Percentiles rank a stretch among this genome's conserved stretches.
Evolutionary conservation across 2,113 vertebrate species (phyloP).

Genomic region (Meles meles): DNA sequence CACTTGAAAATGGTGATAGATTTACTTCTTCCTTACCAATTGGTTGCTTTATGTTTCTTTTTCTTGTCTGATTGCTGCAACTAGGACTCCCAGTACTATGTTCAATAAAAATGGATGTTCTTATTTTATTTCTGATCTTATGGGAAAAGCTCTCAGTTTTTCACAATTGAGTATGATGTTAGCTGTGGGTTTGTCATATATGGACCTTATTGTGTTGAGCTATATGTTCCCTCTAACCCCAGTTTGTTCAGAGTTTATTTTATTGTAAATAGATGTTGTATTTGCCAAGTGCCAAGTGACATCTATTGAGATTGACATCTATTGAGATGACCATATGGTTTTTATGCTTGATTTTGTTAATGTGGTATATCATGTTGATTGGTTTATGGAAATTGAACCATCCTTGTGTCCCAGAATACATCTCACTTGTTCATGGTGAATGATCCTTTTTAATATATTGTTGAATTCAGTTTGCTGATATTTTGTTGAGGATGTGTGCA

Average conservation of each 20-base stretch:
- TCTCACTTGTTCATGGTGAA: background rate
- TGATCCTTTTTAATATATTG: background rate
- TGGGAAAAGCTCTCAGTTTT: background rate
- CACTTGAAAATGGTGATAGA: background rate
- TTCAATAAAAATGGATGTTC: background rate
- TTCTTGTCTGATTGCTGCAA: background rate
- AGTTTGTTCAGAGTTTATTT: background rate
- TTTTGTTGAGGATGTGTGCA: background rate
- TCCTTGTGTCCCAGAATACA: background rate
- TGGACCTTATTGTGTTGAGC: background rate
- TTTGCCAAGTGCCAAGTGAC: background rate
- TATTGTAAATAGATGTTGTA: background rate
- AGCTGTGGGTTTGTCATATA: background rate
- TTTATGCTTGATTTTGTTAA: background rate
- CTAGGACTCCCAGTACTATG: background rate
- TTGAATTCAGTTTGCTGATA: background rate
- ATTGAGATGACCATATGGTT: background rate
- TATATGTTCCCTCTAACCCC: background rate
- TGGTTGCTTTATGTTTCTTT: background rate
- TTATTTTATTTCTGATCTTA: background rate
- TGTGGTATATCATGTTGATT: background rate
- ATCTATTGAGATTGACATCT: too few relatives aligned
- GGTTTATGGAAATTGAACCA: background rate
- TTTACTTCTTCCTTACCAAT: background rate
- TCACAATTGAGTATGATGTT: background rate